These are phyloP conservation scores for Heterotis niloticus DNA, from an alignment of 2,113 vertebrate genomes.

Conservation along the genomic window DNA sequence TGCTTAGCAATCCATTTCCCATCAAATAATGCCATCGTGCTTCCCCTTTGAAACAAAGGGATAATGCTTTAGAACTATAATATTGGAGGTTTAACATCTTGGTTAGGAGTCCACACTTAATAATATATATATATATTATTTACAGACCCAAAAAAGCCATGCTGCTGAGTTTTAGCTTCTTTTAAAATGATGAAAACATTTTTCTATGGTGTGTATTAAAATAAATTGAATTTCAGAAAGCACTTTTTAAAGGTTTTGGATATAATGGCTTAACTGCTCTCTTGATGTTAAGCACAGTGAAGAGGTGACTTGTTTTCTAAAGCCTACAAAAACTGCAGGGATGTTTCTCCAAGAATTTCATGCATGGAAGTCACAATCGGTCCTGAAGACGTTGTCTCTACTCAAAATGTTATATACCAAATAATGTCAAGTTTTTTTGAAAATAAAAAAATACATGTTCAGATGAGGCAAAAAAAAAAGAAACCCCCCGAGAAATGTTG, in stretches of 20 bases:
- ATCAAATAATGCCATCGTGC: slow-evolving; percentile 73
- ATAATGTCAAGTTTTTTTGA: slow-evolving; percentile 60
- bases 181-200: slow-evolving; percentile 92
- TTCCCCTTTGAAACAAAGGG: slow-evolving; percentile 93
- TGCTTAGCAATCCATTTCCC: slow-evolving; percentile 61
- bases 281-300: slow-evolving; percentile 79
- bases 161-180: slow-evolving; percentile 80
- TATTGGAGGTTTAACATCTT: slow-evolving; percentile 86
- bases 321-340: slow-evolving; percentile 84
- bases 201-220: slow-evolving; percentile 98
- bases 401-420: slow-evolving; percentile 71
- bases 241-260: slow-evolving; percentile 84
- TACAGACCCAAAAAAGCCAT: slow-evolving; percentile 97
- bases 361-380: slow-evolving; percentile 82
- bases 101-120: slow-evolving; percentile 92
- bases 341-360: slow-evolving; percentile 76
- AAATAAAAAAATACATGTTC: slow-evolving; percentile 41
- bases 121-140: slow-evolving; percentile 91
- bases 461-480: slow-evolving; percentile 59
- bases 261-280: slow-evolving; percentile 72
- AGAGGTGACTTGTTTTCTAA: slow-evolving; percentile 80
- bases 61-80: slow-evolving; percentile 91
- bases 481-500: slow-evolving; percentile 59
- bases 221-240: slow-evolving; percentile 96
- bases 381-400: slow-evolving; percentile 82